phyloP scores from a whole-genome alignment of 2,797 vertebrate genomes.

The Mormyrops attenuatus region DNA sequence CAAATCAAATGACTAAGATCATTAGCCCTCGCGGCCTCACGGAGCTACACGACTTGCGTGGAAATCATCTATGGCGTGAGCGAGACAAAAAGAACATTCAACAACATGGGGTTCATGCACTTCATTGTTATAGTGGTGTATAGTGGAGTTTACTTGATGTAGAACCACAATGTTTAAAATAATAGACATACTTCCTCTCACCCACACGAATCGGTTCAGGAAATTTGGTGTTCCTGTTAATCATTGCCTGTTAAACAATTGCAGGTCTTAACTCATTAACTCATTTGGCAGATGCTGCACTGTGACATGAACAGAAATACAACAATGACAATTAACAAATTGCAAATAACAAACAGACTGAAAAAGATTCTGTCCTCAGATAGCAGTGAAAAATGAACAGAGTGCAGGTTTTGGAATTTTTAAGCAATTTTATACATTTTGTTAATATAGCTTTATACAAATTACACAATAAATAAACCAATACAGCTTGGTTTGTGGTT shows the following conservation, averaged over 20 bases:
- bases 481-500: not conserved
- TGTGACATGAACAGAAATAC: not conserved
- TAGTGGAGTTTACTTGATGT: not conserved
- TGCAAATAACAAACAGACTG: not conserved
- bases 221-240: not conserved
- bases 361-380: not conserved
- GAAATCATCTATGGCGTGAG: not conserved
- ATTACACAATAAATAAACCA: not conserved
- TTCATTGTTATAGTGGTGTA: not conserved
- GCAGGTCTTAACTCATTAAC: conserved; percentile 2
- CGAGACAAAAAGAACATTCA: not conserved
- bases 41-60: conserved; percentile 57
- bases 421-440: not conserved
- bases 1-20: conserved; percentile 80
- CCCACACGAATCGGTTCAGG: not conserved
- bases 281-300: not conserved
- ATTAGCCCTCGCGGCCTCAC: conserved; percentile 71
- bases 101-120: not conserved
- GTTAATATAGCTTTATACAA: not conserved
- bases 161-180: not conserved
- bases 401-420: not conserved
- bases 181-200: not conserved
- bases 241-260: not conserved
- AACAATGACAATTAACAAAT: not conserved
- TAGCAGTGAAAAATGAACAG: not conserved